phyloP scores from a whole-genome alignment of 2,113 vertebrate species.

The Mus spicilegus region DNA sequence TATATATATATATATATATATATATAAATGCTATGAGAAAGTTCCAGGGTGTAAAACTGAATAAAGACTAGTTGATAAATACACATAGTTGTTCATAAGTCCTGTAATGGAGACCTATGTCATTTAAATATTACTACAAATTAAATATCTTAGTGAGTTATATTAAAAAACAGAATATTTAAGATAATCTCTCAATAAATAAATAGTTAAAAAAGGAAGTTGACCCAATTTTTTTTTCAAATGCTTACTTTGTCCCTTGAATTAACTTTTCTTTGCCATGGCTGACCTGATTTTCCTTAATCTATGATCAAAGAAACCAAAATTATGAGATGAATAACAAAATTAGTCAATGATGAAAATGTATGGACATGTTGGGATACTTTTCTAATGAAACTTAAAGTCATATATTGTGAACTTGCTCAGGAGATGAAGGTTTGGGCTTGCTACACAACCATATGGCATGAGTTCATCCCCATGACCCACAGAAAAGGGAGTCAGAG shows the following conservation, averaged over 20 bases:
- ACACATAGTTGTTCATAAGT: not conserved
- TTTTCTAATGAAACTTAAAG: constrained; percentile 33
- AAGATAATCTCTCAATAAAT: not conserved
- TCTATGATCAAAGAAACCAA: not conserved
- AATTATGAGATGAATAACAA: not conserved
- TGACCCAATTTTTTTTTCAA: not conserved
- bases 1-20: no score
- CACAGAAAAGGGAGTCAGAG: not conserved
- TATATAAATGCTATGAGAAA: not conserved
- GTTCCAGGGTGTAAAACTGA: not conserved
- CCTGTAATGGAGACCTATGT: not conserved
- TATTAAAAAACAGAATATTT: not conserved
- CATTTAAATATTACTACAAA: not conserved
- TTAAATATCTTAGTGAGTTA: not conserved
- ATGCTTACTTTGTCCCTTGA: not conserved
- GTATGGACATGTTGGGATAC: not conserved
- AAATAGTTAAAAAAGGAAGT: not conserved
- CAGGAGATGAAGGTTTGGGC: not conserved
- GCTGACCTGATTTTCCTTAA: not conserved
- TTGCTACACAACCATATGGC: no score
- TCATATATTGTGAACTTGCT: not conserved
- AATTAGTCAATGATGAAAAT: not conserved
- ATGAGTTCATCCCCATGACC: not conserved
- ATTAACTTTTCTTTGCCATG: not conserved
- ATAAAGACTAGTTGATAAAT: not conserved